A percentile compares a stretch with the other conserved stretches of the same genome.
phyloP scores from a whole-genome alignment of 2,797 vertebrate species.

The Notamacropus eugenii region DNA sequence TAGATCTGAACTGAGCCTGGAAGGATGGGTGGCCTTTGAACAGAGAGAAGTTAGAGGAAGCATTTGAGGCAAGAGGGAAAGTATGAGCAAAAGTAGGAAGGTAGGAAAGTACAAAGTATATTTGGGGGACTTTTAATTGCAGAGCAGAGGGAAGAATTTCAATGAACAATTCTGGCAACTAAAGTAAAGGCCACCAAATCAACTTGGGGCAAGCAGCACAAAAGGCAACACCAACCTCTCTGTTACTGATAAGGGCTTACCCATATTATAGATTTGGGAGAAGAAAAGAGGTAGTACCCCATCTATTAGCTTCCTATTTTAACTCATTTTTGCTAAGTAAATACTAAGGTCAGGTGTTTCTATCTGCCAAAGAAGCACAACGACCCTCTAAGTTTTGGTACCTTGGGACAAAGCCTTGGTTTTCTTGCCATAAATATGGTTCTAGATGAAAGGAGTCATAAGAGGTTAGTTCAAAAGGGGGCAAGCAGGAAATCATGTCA shows the following conservation, averaged over 20 bases:
- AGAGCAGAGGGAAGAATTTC: background rate
- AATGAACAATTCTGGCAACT: background rate
- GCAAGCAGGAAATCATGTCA: background rate
- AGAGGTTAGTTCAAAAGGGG: background rate
- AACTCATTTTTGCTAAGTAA: background rate
- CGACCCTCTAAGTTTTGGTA: background rate
- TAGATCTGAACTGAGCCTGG: too few relatives aligned
- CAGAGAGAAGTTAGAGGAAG: background rate
- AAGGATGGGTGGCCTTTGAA: too few relatives aligned
- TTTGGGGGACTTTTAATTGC: background rate
- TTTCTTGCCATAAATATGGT: background rate
- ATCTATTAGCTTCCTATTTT: background rate
- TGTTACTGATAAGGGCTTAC: background rate
- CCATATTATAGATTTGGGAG: background rate
- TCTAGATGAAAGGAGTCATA: background rate
- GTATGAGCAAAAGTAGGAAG: background rate
- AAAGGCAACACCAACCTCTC: background rate
- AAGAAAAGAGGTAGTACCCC: background rate
- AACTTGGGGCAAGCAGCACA: background rate
- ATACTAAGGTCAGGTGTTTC: background rate
- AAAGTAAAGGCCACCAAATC: background rate
- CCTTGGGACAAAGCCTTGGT: background rate
- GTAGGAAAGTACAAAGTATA: background rate
- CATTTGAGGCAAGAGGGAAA: background rate
- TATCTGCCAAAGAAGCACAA: background rate